A percentile compares a stretch with the other conserved stretches of the same genome.
Conservation (phyloP, 1,140 invertebrate genomes). For the Conopomorpha cramerella region DNA sequence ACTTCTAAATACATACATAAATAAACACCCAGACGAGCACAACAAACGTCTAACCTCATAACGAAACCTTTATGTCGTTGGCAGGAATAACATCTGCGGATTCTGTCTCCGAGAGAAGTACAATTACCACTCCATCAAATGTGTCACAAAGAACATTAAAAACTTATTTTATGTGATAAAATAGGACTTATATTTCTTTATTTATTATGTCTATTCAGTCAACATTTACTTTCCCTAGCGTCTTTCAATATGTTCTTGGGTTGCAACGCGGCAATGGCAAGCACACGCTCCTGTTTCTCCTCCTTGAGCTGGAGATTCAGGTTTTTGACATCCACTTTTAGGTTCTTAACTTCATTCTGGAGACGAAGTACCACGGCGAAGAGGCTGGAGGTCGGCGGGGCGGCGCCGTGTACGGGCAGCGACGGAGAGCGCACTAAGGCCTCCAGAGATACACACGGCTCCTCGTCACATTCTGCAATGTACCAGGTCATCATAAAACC, state of each 20-base stretch:
- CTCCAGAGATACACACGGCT: constrained; percentile 28
- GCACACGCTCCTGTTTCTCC: constrained; percentile 50
- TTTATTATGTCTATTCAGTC: constrained; percentile 9
- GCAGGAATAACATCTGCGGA: no score
- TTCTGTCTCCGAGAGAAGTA: no score
- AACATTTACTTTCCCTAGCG: constrained; percentile 58
- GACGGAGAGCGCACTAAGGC: constrained; percentile 51
- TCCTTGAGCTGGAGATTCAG: constrained; percentile 45
- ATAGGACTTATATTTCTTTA: no score
- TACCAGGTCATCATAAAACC: no score
- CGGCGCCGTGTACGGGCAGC: constrained; percentile 37
- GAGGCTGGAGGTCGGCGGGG: constrained; percentile 33
- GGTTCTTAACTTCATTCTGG: constrained; percentile 47
- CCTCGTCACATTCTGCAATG: constrained; percentile 55
- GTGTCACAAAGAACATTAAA: no score
- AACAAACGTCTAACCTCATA: no score
- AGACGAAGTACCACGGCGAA: constrained; percentile 50
- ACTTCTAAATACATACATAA: no score
- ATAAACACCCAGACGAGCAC: no score
- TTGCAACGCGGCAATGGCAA: constrained; percentile 48
- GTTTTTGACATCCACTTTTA: constrained; percentile 46
- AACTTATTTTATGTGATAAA: no score
- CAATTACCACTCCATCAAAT: no score
- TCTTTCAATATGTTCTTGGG: constrained; percentile 45
- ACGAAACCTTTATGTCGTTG: no score